phyloP scores from a whole-genome alignment of 2,888 invertebrate genomes.

The Argyresthia albistria region DNA sequence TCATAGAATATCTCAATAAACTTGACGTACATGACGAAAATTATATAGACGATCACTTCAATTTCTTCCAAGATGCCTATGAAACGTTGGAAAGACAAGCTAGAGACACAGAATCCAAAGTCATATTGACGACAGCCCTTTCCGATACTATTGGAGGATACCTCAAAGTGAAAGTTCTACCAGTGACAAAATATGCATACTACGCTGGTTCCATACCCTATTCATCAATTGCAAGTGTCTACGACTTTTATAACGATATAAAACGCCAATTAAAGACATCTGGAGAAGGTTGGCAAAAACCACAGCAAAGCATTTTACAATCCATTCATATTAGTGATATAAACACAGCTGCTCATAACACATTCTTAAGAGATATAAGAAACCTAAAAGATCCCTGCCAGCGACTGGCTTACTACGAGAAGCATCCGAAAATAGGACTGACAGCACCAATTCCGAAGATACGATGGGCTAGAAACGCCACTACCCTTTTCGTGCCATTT shows the following conservation, averaged over 20 bases:
- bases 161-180: conserved; percentile 71
- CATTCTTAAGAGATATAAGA: background rate
- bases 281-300: conserved; percentile 68
- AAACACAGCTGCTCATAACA: no score
- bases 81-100: conserved; percentile 28
- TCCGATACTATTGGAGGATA: conserved; percentile 74
- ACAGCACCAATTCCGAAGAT: conserved; percentile 72
- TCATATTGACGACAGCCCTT: conserved; percentile 42
- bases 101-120: conserved; percentile 18
- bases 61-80: conserved; percentile 35
- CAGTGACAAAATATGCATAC: conserved; percentile 72
- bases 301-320: background rate
- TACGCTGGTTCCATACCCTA: conserved; percentile 75
- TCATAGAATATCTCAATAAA: conserved; percentile 30
- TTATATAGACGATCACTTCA: conserved; percentile 27
- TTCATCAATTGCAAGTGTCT: conserved; percentile 64
- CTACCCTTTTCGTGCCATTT: conserved; percentile 75
- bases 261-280: conserved; percentile 71
- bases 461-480: conserved; percentile 63
- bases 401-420: conserved; percentile 37
- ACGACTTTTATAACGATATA: conserved; percentile 69
- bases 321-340: background rate
- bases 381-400: conserved; percentile 26
- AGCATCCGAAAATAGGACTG: conserved; percentile 22
- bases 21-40: conserved; percentile 28